phyloP scores from a whole-genome alignment of 2,797 vertebrate genomes.

The Coregonus suidteri region DNA sequence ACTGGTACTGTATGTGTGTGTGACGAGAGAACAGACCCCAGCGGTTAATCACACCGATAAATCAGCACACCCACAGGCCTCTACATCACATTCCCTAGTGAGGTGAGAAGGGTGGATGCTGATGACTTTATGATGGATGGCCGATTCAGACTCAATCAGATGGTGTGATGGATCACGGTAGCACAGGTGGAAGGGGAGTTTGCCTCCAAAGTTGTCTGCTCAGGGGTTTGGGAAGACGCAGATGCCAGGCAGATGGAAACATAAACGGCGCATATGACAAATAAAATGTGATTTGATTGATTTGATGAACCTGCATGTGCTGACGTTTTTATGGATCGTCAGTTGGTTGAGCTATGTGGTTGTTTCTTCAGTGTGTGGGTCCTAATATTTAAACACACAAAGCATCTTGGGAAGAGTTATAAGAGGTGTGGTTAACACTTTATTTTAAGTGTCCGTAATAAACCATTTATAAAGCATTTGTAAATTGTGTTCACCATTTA shows the following conservation, averaged over 20 bases:
- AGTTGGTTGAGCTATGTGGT: constrained; percentile 4
- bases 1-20: too few species aligned
- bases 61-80: too few species aligned
- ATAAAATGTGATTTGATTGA: background rate
- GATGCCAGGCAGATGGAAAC: constrained; percentile 24
- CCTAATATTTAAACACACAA: background rate
- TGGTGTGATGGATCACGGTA: constrained; percentile 45
- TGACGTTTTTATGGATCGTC: constrained; percentile 19
- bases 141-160: constrained; percentile 44
- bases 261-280: too few species aligned
- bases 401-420: background rate
- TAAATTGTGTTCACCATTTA: too few species aligned
- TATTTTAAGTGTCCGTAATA: too few species aligned
- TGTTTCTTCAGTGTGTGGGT: background rate
- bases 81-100: too few species aligned
- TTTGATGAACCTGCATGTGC: background rate
- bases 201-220: constrained; percentile 43
- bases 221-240: constrained; percentile 35
- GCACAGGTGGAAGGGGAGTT: background rate
- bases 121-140: constrained; percentile 70
- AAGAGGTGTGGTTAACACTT: too few species aligned
- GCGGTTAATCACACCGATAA: too few species aligned
- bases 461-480: too few species aligned
- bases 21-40: too few species aligned
- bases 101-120: constrained; percentile 48